Evolutionary conservation across 2,888 invertebrate genomes (phyloP).

Genomic region (Strigamia crassipes): DNA sequence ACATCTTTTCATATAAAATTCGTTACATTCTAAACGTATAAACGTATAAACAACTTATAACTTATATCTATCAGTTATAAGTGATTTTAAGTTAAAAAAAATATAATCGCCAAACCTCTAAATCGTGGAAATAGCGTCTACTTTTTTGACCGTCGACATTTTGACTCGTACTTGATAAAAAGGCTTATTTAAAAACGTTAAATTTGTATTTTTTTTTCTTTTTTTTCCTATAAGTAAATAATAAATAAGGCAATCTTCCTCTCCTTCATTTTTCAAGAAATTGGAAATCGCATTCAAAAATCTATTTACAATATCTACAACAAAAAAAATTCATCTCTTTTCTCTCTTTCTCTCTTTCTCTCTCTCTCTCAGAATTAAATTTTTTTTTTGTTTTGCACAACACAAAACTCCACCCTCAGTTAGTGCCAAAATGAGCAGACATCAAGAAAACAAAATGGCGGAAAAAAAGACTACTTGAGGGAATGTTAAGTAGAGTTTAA

Average conservation of each 20-base stretch:
- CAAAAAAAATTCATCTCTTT: background rate
- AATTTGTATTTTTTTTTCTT: conserved; percentile 39
- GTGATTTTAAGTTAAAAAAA: no score
- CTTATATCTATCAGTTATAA: no score
- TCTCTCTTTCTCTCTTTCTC: no score
- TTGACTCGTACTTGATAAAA: no score
- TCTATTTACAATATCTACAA: conserved; percentile 5
- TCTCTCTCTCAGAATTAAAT: no score
- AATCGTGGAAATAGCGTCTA: no score
- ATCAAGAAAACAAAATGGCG: background rate
- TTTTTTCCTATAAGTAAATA: conserved; percentile 39
- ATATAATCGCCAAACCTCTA: no score
- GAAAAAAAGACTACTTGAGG: conserved; percentile 13
- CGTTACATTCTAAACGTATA: no score
- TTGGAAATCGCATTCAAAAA: conserved; percentile 27
- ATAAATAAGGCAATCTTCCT: conserved; percentile 40
- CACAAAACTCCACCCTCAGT: conserved; percentile 29
- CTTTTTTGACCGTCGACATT: no score
- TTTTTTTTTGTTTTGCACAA: conserved; percentile 4
- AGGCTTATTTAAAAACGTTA: background rate
- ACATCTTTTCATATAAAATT: no score
- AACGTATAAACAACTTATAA: no score
- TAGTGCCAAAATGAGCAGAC: conserved; percentile 32
- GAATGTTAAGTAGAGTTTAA: conserved; percentile 24
- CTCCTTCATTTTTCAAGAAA: conserved; percentile 5